Conservation (phyloP, 2,113 vertebrate genomes). For the Orientallactaga bullata region DNA sequence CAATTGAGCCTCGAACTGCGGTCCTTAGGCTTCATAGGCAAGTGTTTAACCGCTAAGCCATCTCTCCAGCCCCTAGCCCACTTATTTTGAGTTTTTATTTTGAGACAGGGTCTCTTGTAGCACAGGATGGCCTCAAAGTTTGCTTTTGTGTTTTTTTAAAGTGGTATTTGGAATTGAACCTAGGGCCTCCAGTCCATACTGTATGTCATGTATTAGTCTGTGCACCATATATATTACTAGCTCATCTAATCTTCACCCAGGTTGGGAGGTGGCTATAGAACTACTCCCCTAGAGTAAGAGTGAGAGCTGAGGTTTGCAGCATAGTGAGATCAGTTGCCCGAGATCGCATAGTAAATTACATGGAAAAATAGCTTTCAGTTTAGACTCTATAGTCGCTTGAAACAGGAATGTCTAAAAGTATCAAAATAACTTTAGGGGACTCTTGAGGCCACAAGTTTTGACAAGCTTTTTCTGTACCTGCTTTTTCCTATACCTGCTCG, state of each 20-base stretch:
- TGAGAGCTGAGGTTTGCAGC: not conserved
- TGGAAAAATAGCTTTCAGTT: not conserved
- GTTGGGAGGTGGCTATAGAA: not conserved
- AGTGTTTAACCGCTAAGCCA: no score
- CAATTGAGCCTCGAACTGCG: no score
- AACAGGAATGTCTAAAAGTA: not conserved
- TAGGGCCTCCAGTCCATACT: not conserved
- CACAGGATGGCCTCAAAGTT: no score
- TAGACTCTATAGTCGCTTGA: not conserved
- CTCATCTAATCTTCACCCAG: not conserved
- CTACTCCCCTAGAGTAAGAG: not conserved
- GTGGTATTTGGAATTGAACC: no score
- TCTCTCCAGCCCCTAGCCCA: no score
- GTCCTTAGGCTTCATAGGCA: no score
- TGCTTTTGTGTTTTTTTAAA: no score
- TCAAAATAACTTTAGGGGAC: not conserved
- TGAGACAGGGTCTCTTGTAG: no score
- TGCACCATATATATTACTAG: not conserved
- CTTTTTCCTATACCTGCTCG: not conserved
- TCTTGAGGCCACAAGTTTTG: not conserved
- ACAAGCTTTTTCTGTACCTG: conserved; percentile 25
- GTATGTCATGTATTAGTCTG: not conserved
- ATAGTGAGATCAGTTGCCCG: not conserved
- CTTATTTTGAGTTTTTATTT: no score
- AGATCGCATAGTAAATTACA: not conserved